Base-by-base conservation (phyloP, 2,113 vertebrate species). In the Grus americana region DNA sequence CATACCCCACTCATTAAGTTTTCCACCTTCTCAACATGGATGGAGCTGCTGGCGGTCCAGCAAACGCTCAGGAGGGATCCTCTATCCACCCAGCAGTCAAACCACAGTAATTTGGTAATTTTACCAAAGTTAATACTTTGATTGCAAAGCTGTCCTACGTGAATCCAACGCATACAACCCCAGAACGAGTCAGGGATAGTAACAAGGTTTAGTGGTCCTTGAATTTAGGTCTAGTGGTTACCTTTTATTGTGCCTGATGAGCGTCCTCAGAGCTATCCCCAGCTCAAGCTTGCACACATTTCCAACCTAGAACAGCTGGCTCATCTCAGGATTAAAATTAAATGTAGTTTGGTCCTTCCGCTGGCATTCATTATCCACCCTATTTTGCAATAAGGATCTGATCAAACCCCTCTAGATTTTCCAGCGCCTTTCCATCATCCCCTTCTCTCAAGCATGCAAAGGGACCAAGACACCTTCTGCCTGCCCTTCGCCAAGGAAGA, bases 231-330 rank as follows among this genome's bases (percentile, higher is more conserved):
- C 40, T 42, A 42, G 40, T 42, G 40, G 47, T n/a, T 46, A 61
- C 17, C 57, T 74, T n/a, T 47, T 59, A 5, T 27, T 61, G 47
- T n/a, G 50, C 32, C n/a, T 85, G 70, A 11, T 34, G 29, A 81
- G 36, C 2, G 15, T 71, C 50, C 63, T 61, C 74, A 76, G 36
- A 70, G 58, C 32, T n/a, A 52, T 47, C 50, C 47, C 34, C 73
- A 47, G 54, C 15, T 3, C 0, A 0, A 76, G 50, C 29, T 12
- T n/a, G 9, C 18, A 42, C 0, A 0, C 1, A 1, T 52, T 58
- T 52, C 86, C 42, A 76, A 4, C 32, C 82, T 3, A 29, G 15
- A 92, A 75, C 52, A 92, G 78, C 67, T 70, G 82, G 49, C 44
- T 70, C 83, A 74, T 70, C 50, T 73, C 74, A 30, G 36, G 15